These are phyloP conservation scores for Fragum whitleyi DNA, from an alignment of 2,888 invertebrate genomes.

Conservation along the genomic window DNA sequence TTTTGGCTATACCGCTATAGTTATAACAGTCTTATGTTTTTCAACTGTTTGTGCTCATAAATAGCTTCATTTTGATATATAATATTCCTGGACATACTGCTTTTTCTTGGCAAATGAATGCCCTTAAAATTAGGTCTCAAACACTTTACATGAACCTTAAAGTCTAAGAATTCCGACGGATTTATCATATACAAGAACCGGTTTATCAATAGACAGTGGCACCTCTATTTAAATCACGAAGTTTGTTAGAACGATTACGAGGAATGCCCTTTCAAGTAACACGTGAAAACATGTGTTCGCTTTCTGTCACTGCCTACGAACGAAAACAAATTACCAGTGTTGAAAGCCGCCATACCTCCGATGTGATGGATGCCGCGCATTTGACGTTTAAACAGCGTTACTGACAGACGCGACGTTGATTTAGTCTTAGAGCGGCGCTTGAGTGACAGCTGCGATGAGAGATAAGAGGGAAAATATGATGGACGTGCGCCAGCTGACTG, in stretches of 20 bases:
- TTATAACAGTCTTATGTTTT: too few relatives aligned
- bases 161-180: too few relatives aligned
- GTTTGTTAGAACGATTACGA: conserved; percentile 15
- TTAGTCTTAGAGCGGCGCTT: conserved; percentile 58
- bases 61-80: too few relatives aligned
- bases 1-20: too few relatives aligned
- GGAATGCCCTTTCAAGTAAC: conserved; percentile 30
- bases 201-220: not conserved
- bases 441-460: conserved; percentile 62
- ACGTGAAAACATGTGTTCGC: conserved; percentile 54
- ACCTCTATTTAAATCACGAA: conserved; percentile 3
- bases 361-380: conserved; percentile 63
- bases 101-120: too few relatives aligned
- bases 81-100: too few relatives aligned
- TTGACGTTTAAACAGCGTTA: conserved; percentile 66
- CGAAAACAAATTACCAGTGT: conserved; percentile 66
- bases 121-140: too few relatives aligned
- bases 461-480: conserved; percentile 59
- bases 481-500: conserved; percentile 60
- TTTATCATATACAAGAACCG: conserved; percentile 18
- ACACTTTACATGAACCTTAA: too few relatives aligned
- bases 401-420: conserved; percentile 67
- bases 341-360: conserved; percentile 66
- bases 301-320: conserved; percentile 55
- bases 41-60: too few relatives aligned